A percentile compares a stretch with the other conserved stretches of the same genome.
Evolutionary conservation across 2,888 invertebrate species (phyloP).

Genomic region (Athalia cordata): DNA sequence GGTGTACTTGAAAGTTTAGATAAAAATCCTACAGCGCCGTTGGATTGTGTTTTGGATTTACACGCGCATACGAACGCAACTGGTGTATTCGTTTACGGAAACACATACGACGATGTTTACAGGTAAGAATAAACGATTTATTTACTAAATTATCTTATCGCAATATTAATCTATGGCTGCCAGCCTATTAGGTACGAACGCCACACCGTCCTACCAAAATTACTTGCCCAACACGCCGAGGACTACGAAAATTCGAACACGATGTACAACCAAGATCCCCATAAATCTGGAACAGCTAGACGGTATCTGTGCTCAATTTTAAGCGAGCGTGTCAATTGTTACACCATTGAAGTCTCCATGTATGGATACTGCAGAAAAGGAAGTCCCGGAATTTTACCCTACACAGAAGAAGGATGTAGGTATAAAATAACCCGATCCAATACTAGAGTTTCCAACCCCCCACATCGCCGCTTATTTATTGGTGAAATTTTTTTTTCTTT

Average conservation of each 20-base stretch:
- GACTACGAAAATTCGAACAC: constrained; percentile 92
- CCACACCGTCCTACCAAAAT: constrained; percentile 95
- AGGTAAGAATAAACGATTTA: constrained; percentile 75
- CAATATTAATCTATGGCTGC: constrained; percentile 58
- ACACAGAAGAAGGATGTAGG: constrained; percentile 95
- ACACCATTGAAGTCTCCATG: constrained; percentile 93
- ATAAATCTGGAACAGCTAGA: constrained; percentile 90
- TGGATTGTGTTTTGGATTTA: constrained; percentile 96
- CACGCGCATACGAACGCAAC: constrained; percentile 95
- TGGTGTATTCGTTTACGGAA: constrained; percentile 96
- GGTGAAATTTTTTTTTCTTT: too few relatives aligned
- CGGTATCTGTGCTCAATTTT: constrained; percentile 85
- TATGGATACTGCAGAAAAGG: constrained; percentile 88
- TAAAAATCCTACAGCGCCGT: constrained; percentile 82
- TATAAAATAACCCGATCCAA: too few relatives aligned
- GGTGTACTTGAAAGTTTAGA: constrained; percentile 86
- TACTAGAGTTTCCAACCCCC: too few relatives aligned
- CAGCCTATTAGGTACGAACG: constrained; percentile 86
- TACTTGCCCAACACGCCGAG: constrained; percentile 89
- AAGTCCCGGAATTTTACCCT: constrained; percentile 84
- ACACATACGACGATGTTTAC: constrained; percentile 93
- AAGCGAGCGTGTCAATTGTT: constrained; percentile 89
- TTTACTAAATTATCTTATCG: background rate
- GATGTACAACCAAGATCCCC: constrained; percentile 93
- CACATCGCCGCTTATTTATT: too few relatives aligned